phyloP scores from a whole-genome alignment of 2,113 vertebrate species.

The Acrocephalus kingi region DNA sequence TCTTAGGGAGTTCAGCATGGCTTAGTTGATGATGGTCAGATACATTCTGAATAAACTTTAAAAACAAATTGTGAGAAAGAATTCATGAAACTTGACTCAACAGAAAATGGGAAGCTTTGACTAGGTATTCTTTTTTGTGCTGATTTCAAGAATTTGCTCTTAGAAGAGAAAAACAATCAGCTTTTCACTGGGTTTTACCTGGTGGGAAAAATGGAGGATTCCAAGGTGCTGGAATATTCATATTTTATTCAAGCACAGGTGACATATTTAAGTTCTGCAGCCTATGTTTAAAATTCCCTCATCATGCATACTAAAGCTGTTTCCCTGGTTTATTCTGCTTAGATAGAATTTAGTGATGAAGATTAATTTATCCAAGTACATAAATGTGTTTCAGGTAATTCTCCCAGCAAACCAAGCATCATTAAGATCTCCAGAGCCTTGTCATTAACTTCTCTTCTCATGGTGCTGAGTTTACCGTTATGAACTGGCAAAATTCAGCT shows the following conservation, averaged over 20 bases:
- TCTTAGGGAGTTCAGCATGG: background rate
- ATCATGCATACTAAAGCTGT: background rate
- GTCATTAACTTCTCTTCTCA: conserved; percentile 26
- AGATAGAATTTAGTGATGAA: conserved; percentile 15
- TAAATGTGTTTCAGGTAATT: conserved; percentile 26
- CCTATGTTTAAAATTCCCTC: background rate
- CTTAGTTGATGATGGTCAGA: background rate
- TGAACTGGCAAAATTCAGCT: background rate
- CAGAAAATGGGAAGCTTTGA: background rate
- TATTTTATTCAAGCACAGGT: background rate
- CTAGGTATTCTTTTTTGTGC: background rate
- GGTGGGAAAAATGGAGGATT: background rate
- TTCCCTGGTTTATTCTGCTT: conserved; percentile 27
- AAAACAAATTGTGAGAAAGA: background rate
- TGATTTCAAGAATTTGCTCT: background rate
- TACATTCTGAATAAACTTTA: background rate
- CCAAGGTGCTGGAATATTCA: background rate
- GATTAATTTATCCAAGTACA: conserved; percentile 41
- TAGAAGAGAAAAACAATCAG: background rate
- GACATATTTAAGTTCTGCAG: background rate
- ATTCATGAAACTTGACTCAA: background rate
- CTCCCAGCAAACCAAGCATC: conserved; percentile 30
- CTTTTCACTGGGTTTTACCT: background rate
- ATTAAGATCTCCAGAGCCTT: conserved; percentile 29
- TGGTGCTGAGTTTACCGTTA: background rate